Evolutionary conservation across 2,113 vertebrate species (phyloP), one percentile per base, ranked within the genome.

Genomic region (Triplophysa tibetana): DNA sequence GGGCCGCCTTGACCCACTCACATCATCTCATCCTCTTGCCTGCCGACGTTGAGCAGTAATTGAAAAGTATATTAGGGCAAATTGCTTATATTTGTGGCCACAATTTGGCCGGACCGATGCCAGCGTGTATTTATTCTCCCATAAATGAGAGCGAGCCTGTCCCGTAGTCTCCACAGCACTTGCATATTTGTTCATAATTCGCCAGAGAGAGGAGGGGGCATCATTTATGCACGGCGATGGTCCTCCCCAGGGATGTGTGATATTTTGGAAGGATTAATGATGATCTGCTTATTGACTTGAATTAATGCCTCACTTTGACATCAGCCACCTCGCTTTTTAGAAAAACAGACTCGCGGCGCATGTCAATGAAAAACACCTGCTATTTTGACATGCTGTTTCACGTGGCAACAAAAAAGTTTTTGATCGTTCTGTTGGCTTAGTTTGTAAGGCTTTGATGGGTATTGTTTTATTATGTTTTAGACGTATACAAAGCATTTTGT

Each of bases 21-120:
- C 62, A 67, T 78, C 75, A 26, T 80, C 80, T 77, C 81, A 79
- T 81, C 70, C 78, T 90, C 92, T 90, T 91, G 88, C 93, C 92
- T 91, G 91, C 92, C 92, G 54, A 79, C 43, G 23, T 73, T 93
- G 92, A 91, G 91, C 93, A 89, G 92, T 95, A 94, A 94, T 95
- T 94, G 92, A 94, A 94, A 94, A 94, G 91, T 91, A 94, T 92
- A 93, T 94, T 94, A 93, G 93, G 58, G 70, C 61, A 90, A 94
- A 83, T 81, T 85, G 75, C 67, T 62, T 58, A 43, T 66, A 75
- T 77, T 16, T 12, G 8, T n/a, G 19, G 61, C 50, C 16, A 52
- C 64, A 24, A 50, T 67, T 62, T 64, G 45, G 33, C 77, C 2
- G 7, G 77, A 26, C 45, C 43, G 19, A 58, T 6, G 54, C 54